These are phyloP conservation scores for Cryptotermes secundus DNA, from an alignment of 1,140 invertebrate genomes.

Conservation along the genomic window DNA sequence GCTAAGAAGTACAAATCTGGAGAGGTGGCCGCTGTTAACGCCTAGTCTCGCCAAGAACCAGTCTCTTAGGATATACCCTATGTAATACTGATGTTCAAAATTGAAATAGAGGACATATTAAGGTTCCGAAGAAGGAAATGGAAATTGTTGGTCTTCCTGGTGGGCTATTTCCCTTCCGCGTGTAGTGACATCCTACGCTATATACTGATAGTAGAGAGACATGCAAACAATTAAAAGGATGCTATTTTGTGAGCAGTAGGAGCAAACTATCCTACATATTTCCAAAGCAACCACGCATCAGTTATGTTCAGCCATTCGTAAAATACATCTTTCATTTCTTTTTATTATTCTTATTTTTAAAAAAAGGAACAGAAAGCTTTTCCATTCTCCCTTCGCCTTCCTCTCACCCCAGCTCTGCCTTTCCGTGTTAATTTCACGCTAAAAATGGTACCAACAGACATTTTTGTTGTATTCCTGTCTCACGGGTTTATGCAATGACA, in stretches of 20 bases:
- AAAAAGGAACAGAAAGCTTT: neutral
- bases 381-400: neutral
- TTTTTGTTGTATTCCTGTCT: neutral
- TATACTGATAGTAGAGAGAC: neutral
- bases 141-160: neutral
- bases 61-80: too few species aligned
- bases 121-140: too few species aligned
- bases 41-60: too few species aligned
- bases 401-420: neutral
- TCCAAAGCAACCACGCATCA: conserved; percentile 3
- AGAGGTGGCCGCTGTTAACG: too few species aligned
- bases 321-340: conserved; percentile 13
- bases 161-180: neutral
- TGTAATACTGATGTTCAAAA: too few species aligned
- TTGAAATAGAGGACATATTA: too few species aligned
- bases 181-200: neutral
- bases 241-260: neutral
- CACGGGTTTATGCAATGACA: neutral
- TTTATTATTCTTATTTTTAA: conserved; percentile 12
- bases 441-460: conserved; percentile 5
- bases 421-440: conserved; percentile 15
- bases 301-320: conserved; percentile 2
- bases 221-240: neutral
- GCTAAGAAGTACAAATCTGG: too few species aligned
- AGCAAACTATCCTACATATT: neutral